phyloP scores from a whole-genome alignment of 2,888 invertebrate species.

The Cephus pygmeus region DNA sequence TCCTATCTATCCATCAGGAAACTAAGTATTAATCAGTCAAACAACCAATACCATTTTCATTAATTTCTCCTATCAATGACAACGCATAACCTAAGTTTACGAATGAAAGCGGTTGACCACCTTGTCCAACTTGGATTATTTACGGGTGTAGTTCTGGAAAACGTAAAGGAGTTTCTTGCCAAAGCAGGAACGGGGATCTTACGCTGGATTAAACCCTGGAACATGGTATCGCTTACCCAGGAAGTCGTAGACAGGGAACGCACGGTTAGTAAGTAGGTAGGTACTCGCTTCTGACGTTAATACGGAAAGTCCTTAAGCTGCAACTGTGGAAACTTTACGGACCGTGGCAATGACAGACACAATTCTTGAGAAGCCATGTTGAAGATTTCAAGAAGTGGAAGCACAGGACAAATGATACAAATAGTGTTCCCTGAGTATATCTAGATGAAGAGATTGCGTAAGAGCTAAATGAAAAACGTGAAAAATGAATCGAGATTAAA shows the following conservation, averaged over 20 bases:
- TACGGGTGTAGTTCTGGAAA: not conserved
- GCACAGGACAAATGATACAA: not conserved
- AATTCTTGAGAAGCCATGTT: not conserved
- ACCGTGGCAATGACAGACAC: constrained; percentile 3
- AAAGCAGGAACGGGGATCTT: not conserved
- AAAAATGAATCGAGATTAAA: not conserved
- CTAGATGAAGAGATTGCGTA: not conserved
- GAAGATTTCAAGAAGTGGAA: not conserved
- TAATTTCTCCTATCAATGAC: not conserved
- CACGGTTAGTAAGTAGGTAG: not conserved
- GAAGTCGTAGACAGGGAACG: not conserved
- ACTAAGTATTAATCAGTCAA: not conserved
- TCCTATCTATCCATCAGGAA: not conserved
- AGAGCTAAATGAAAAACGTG: not conserved
- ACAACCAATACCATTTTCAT: not conserved
- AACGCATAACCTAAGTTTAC: not conserved
- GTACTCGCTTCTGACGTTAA: not conserved
- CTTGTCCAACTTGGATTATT: not conserved
- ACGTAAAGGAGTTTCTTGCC: not conserved
- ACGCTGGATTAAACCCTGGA: not conserved
- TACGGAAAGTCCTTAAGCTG: constrained; percentile 5
- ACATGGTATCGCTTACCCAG: not conserved
- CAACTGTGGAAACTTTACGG: not conserved
- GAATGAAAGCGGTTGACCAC: not conserved
- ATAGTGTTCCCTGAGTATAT: not conserved